Percentiles rank a stretch among this genome's conserved stretches.
Conservation (phyloP, 2,113 vertebrate genomes). For the Diphyllodes magnificus region DNA sequence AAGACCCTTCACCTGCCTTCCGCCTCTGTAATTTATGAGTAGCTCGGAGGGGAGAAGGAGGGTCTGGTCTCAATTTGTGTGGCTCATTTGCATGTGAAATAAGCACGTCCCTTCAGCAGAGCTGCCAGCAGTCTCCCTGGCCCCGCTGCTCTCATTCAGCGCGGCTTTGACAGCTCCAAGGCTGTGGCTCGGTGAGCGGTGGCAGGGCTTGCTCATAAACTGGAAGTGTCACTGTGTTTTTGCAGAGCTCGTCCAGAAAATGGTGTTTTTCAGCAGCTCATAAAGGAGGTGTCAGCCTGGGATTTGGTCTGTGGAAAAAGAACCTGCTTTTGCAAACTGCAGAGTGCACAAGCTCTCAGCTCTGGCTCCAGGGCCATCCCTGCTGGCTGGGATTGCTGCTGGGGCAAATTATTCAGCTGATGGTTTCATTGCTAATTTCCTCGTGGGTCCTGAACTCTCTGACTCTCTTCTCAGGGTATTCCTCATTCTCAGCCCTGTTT, state of each 20-base stretch:
- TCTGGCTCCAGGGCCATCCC: neutral
- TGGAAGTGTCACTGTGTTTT: neutral
- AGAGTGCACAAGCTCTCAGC: neutral
- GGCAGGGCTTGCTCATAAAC: neutral
- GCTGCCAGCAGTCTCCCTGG: neutral
- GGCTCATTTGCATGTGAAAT: conserved; percentile 6
- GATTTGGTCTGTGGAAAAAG: neutral
- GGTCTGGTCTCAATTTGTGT: neutral
- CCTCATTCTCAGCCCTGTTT: neutral
- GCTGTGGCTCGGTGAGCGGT: neutral
- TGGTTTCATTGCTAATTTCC: neutral
- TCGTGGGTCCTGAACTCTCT: neutral
- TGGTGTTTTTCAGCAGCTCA: neutral
- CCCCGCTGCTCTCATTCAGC: neutral
- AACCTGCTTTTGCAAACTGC: neutral
- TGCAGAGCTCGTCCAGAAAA: neutral
- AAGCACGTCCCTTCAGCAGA: neutral
- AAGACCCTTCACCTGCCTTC: neutral
- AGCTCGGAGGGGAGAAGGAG: neutral
- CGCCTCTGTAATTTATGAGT: neutral
- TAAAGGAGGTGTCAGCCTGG: conserved; percentile 8
- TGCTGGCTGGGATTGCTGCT: neutral
- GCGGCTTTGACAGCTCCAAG: neutral
- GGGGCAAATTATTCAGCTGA: neutral
- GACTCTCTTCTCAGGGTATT: neutral